phyloP scores from a whole-genome alignment of 1,140 invertebrate species.

The Caenorhabditis remanei region DNA sequence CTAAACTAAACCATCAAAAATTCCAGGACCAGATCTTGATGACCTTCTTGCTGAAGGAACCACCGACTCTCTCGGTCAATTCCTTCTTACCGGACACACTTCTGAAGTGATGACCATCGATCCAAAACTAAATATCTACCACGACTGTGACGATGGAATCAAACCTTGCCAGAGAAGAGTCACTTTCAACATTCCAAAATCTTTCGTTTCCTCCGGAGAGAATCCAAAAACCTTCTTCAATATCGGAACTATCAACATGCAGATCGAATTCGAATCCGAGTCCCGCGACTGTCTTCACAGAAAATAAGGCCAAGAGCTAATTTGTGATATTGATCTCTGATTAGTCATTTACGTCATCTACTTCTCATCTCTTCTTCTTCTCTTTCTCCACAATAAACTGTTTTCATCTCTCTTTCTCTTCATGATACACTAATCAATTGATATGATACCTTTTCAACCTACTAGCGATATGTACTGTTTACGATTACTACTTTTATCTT shows the following conservation, averaged over 20 bases:
- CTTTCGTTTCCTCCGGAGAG: constrained; percentile 61
- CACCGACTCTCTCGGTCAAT: constrained; percentile 66
- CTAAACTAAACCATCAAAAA: too few species aligned
- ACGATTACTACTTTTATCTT: neutral
- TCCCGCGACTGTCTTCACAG: constrained; percentile 66
- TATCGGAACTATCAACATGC: constrained; percentile 64
- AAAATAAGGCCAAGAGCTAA: neutral
- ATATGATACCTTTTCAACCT: neutral
- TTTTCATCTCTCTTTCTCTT: constrained; percentile 20
- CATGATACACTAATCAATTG: constrained; percentile 42
- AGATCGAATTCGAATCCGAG: constrained; percentile 64
- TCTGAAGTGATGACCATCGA: constrained; percentile 66
- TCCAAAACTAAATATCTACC: constrained; percentile 65
- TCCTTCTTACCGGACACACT: constrained; percentile 64
- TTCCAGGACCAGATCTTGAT: constrained; percentile 66
- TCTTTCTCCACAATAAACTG: neutral
- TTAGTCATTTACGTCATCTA: constrained; percentile 42
- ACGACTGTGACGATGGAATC: constrained; percentile 67
- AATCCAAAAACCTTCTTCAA: constrained; percentile 62
- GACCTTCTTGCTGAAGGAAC: constrained; percentile 66
- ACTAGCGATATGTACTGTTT: constrained; percentile 15
- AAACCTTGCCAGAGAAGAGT: constrained; percentile 56
- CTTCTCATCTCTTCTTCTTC: neutral
- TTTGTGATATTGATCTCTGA: neutral
- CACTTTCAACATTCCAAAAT: constrained; percentile 37